These are phyloP conservation scores for Priocnemis perturbator DNA, from an alignment of 2,888 invertebrate species.

Conservation along the genomic window DNA sequence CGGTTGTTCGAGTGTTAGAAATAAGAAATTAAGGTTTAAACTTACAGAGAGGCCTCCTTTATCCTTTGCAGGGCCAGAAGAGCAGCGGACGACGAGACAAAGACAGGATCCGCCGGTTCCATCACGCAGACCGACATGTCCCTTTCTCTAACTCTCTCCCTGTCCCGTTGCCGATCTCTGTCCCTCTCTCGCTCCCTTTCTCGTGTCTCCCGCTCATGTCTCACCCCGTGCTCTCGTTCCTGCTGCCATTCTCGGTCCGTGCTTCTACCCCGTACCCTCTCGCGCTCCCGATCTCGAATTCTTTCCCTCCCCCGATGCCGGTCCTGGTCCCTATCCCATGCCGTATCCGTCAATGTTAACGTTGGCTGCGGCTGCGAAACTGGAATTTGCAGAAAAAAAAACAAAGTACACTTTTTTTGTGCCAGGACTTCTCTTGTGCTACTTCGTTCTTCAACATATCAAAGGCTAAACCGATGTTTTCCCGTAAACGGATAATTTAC, in stretches of 20 bases:
- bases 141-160: constrained; percentile 63
- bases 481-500: too few relatives aligned
- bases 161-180: constrained; percentile 49
- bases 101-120: constrained; percentile 72
- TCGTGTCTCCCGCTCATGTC: constrained; percentile 52
- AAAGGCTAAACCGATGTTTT: too few relatives aligned
- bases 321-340: constrained; percentile 62
- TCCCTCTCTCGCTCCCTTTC: constrained; percentile 63
- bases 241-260: constrained; percentile 41
- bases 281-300: constrained; percentile 54
- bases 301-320: constrained; percentile 54
- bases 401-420: constrained; percentile 7
- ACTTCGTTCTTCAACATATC: too few relatives aligned
- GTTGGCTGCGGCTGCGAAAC: constrained; percentile 68
- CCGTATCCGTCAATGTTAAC: constrained; percentile 63
- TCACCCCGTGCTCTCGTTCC: constrained; percentile 55
- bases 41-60: constrained; percentile 78
- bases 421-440: too few relatives aligned
- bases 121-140: constrained; percentile 70
- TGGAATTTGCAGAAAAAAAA: constrained; percentile 49
- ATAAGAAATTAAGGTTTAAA: constrained; percentile 33
- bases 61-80: constrained; percentile 77
- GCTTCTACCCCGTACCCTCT: constrained; percentile 51
- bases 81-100: constrained; percentile 75
- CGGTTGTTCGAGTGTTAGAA: too few relatives aligned